A percentile compares a stretch with the other conserved stretches of the same genome.
phyloP scores from a whole-genome alignment of 2,888 invertebrate genomes.

The Heliothis peltigera region DNA sequence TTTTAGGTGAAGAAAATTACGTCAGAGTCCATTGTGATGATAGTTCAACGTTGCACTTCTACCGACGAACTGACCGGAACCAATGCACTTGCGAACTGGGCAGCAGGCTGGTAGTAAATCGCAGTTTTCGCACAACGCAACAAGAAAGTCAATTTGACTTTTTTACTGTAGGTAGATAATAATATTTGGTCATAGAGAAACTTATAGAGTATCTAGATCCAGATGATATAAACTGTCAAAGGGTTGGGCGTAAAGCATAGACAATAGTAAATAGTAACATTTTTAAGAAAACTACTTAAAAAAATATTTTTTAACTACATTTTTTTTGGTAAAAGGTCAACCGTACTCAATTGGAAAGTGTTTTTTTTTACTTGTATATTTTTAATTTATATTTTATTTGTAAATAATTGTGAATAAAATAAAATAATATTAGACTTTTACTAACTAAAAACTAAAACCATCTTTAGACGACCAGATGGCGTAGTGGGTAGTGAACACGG shows the following conservation, averaged over 20 bases:
- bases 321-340: no score
- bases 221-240: neutral
- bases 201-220: slow-evolving; percentile 2
- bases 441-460: no score
- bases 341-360: no score
- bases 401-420: no score
- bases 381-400: no score
- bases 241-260: neutral
- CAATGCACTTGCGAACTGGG: slow-evolving; percentile 17
- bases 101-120: slow-evolving; percentile 41
- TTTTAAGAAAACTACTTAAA: no score
- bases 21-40: slow-evolving; percentile 33
- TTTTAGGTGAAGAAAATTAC: slow-evolving; percentile 31
- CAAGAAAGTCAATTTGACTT: slow-evolving; percentile 54
- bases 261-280: neutral
- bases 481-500: no score
- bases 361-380: no score
- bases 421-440: no score
- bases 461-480: no score
- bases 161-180: slow-evolving; percentile 34
- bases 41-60: slow-evolving; percentile 15
- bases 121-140: slow-evolving; percentile 63
- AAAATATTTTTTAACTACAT: no score
- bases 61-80: slow-evolving; percentile 4
- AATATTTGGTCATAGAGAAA: slow-evolving; percentile 31